Base-by-base conservation (phyloP, 2,888 invertebrate species). In the Protonemura montana region DNA sequence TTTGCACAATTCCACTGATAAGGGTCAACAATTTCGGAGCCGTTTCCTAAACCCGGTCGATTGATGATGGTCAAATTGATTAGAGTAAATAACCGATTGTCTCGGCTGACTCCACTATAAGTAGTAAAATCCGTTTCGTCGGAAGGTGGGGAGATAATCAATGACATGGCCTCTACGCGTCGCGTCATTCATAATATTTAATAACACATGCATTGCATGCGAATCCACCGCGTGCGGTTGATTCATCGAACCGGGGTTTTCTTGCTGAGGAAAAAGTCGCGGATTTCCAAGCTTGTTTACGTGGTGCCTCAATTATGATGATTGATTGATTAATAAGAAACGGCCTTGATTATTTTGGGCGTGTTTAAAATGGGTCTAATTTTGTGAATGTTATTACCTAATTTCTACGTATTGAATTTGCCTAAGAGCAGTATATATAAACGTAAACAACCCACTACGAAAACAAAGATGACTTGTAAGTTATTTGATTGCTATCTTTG, bases 121-220 rank as follows among this genome's bases (percentile, higher is more conserved):
- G 78, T 78, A 78, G 27, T 78, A 28, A 78, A 78, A 78, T 78
- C 78, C 13, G 78, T 28, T 21, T n/a, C 5, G 27, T 3, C 26
- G 26, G 25, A 25, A 78, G 78, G 78, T 28, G 78, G 26, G 78
- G 78, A 26, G 27, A 16, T 5, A 27, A 78, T 78, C 78, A 78
- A 78, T 78, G 78, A 27, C 78, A 78, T 26, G 78, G 78, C 78
- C 78, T 78, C 76, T 27, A 26, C 78, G 78, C 28, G 59, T 13
- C 59, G 59, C 59, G 59, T 59, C 59, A 59, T 59, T 59, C 59
- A 59, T 59, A 59, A 59, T 59, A 21, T 59, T 21, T 21, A 59
- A 59, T 59, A 59, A 59, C 16, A 59, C 59, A 59, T 59, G 59
- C 59, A 59, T 21, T 59, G 59, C 3, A 59, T 21, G 59, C 21